These are phyloP conservation scores for Heliconius cydno DNA, from an alignment of 2,888 invertebrate species.

Conservation along the genomic window DNA sequence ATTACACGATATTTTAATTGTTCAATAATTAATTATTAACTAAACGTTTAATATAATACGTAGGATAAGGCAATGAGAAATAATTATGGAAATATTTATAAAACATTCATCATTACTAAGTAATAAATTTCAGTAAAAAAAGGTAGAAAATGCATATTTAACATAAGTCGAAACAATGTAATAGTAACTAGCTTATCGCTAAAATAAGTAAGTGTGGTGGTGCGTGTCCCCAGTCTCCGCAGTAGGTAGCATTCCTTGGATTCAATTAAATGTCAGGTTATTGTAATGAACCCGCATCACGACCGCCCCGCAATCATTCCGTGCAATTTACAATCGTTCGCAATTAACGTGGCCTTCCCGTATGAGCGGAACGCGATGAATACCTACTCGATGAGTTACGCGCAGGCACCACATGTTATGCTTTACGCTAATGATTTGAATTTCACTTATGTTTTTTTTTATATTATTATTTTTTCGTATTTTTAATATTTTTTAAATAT, in stretches of 20 bases:
- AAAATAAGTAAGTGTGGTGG: slow-evolving; percentile 44
- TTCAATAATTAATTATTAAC: background rate
- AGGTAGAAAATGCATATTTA: background rate
- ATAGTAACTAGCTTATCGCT: background rate
- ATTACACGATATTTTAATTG: background rate
- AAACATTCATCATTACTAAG: background rate
- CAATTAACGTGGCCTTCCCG: slow-evolving; percentile 70
- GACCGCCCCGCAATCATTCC: slow-evolving; percentile 67
- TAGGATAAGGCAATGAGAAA: no score
- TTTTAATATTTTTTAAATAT: no score
- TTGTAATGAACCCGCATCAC: slow-evolving; percentile 76
- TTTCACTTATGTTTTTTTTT: slow-evolving; percentile 34
- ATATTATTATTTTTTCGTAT: no score
- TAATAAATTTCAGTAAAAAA: background rate
- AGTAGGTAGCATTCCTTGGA: slow-evolving; percentile 63
- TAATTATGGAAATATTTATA: background rate
- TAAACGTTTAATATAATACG: no score
- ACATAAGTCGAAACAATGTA: background rate
- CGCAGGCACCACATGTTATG: slow-evolving; percentile 49
- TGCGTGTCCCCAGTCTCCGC: slow-evolving; percentile 53
- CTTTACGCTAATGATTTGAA: slow-evolving; percentile 51
- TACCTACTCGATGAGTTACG: slow-evolving; percentile 46
- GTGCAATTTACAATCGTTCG: slow-evolving; percentile 74
- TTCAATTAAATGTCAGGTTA: slow-evolving; percentile 76
- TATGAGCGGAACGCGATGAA: slow-evolving; percentile 50